A percentile compares a stretch with the other conserved stretches of the same genome.
These are phyloP conservation scores for Channa striata DNA, from an alignment of 2,797 vertebrate genomes.

Conservation along the genomic window DNA sequence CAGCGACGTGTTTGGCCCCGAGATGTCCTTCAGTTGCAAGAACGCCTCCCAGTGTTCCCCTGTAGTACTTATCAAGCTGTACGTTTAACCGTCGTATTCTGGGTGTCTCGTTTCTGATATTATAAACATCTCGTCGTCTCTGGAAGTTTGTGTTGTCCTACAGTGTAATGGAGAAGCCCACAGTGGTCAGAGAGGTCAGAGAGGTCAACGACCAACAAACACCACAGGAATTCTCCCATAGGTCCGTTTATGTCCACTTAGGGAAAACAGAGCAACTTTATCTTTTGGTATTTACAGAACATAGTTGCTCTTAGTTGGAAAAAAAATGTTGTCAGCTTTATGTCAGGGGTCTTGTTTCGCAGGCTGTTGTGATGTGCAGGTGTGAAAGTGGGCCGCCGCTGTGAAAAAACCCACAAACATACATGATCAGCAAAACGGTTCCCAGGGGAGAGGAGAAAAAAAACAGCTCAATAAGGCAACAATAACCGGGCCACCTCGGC, in stretches of 20 bases:
- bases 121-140: no score
- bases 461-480: constrained; percentile 40
- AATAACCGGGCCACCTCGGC: constrained; percentile 48
- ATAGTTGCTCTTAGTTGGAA: not conserved
- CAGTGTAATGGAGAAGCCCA: no score
- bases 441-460: not conserved
- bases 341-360: not conserved
- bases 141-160: no score
- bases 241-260: constrained; percentile 1
- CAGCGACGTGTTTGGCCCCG: not conserved
- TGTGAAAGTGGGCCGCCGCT: constrained; percentile 42
- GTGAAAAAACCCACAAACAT: constrained; percentile 37
- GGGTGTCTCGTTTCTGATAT: no score
- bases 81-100: no score
- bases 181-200: not conserved
- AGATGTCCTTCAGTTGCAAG: no score
- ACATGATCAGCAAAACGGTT: constrained; percentile 58
- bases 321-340: constrained; percentile 7
- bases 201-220: constrained; percentile 8
- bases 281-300: constrained; percentile 10
- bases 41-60: no score
- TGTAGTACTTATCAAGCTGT: no score
- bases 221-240: not conserved
- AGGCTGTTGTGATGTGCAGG: constrained; percentile 33
- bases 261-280: constrained; percentile 4